Conservation (phyloP, 2,113 vertebrate species). For the Nyctibius bracteatus region DNA sequence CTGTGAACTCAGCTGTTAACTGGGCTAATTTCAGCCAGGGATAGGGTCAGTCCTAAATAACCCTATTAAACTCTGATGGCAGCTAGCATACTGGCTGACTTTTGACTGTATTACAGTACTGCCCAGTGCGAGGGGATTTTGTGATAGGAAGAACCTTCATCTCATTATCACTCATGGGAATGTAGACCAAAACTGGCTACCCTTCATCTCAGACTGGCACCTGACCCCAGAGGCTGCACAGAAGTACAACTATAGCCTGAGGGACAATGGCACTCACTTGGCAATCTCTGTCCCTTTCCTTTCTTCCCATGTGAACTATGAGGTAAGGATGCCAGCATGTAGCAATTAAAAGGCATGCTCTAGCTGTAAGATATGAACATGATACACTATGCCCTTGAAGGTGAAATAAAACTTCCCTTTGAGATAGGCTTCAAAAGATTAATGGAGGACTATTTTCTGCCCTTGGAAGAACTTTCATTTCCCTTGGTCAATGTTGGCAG, state of each 20-base stretch:
- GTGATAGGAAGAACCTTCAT: slow-evolving; percentile 11
- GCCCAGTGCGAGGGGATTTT: slow-evolving; percentile 13
- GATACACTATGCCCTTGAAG: background rate
- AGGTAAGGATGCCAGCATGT: slow-evolving; percentile 14
- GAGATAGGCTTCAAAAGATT: background rate
- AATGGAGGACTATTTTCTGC: background rate
- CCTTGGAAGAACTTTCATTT: background rate
- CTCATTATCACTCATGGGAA: slow-evolving; percentile 41
- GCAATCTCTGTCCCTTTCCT: slow-evolving; percentile 27
- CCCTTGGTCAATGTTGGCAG: background rate
- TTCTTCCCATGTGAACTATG: slow-evolving; percentile 26
- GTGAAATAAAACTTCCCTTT: background rate
- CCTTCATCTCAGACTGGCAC: slow-evolving; percentile 27
- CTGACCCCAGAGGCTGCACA: slow-evolving; percentile 3
- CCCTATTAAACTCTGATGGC: background rate
- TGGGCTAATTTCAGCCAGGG: background rate
- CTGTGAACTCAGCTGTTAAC: background rate
- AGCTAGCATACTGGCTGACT: background rate
- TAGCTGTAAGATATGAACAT: background rate
- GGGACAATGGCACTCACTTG: slow-evolving; percentile 50
- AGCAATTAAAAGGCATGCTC: background rate
- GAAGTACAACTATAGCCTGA: background rate
- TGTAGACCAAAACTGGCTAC: slow-evolving; percentile 52
- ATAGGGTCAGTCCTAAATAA: background rate
- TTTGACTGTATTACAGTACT: slow-evolving; percentile 8